Base-by-base conservation (phyloP, 2,797 vertebrate species). In the Mallotus villosus region DNA sequence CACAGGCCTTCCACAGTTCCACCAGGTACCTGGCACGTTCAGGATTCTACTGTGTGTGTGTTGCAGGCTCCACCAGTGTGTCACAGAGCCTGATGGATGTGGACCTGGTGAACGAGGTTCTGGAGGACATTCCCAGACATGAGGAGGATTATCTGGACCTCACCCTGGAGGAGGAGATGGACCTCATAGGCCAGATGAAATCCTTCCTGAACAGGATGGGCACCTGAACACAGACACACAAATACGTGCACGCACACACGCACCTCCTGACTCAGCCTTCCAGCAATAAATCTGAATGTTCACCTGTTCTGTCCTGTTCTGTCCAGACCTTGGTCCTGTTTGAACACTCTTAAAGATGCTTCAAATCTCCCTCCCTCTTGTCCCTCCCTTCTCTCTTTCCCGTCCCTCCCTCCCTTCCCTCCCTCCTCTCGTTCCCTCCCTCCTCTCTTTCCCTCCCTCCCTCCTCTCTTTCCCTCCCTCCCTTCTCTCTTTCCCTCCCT, bases 61-160 rank as follows among this genome's bases (percentile, higher is more conserved):
- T 82, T 34, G 65, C 85, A 93, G 95, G 76, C 75, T 90, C 70
- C 76, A 91, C 71, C 81, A 90, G 74, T 87, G 85, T 41, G 2
- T 59, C 62, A 12, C 93, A 94, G 2, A 91, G 92, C 59, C 92
- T 92, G 64, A 91, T 91, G 87, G 96, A 98, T 16, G 87, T 78
- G 0, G 94, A 97, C 82, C 88, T 95, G 32, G 94, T 99, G 64
- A 96, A 94, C 14, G 97, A 99, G 85, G 94, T 97, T 7, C 63
- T 98, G 82, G 94, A 95, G 67, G 97, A 98, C 85, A 96, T 99
- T 46, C 94, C 96, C 1, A 94, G 89, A 19, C 96, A 99, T 0
- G 97, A 99, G 83, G 97, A 99, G 65, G 97, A 99, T 73, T 98
- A 99, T 80, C 93, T 99, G 63, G 96, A 99, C 84, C 91, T 96